These are phyloP conservation scores for Carcinoscorpius rotundicauda DNA, from an alignment of 1,140 invertebrate genomes.

Conservation along the genomic window DNA sequence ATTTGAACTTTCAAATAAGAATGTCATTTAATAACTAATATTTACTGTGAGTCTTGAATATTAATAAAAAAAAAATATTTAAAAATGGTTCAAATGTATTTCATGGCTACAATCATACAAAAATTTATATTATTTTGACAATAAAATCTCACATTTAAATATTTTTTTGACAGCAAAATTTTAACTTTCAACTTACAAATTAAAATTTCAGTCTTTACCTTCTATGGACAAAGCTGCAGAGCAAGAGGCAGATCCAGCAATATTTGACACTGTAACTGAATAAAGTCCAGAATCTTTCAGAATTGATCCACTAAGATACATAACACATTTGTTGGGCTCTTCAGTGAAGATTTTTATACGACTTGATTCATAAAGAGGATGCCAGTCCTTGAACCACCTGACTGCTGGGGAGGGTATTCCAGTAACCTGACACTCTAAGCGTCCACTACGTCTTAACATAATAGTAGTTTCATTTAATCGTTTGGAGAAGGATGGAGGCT, in stretches of 20 bases:
- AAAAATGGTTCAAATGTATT: not conserved
- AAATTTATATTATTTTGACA: not conserved
- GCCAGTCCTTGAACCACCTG: conserved; percentile 97
- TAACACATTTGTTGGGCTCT: conserved; percentile 66
- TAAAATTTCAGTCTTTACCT: conserved; percentile 49
- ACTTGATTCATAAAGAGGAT: conserved; percentile 61
- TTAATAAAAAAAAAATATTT: too few relatives aligned
- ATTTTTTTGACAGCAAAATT: conserved; percentile 9
- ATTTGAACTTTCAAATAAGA: too few relatives aligned
- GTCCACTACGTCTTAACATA: conserved; percentile 54
- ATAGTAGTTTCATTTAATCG: conserved; percentile 64
- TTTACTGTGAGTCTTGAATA: too few relatives aligned
- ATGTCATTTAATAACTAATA: too few relatives aligned
- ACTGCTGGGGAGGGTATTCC: conserved; percentile 86
- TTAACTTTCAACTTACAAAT: conserved; percentile 1
- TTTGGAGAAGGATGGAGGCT: conserved; percentile 78
- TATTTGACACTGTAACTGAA: conserved; percentile 79
- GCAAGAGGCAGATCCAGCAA: conserved; percentile 77
- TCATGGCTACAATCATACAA: not conserved
- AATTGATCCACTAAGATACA: conserved; percentile 75
- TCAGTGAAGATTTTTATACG: conserved; percentile 71
- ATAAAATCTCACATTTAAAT: not conserved
- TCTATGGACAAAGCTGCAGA: conserved; percentile 84
- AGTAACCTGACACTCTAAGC: conserved; percentile 69
- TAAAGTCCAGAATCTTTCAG: conserved; percentile 85